phyloP scores from a whole-genome alignment of 2,797 vertebrate genomes.

The Furcifer pardalis region DNA sequence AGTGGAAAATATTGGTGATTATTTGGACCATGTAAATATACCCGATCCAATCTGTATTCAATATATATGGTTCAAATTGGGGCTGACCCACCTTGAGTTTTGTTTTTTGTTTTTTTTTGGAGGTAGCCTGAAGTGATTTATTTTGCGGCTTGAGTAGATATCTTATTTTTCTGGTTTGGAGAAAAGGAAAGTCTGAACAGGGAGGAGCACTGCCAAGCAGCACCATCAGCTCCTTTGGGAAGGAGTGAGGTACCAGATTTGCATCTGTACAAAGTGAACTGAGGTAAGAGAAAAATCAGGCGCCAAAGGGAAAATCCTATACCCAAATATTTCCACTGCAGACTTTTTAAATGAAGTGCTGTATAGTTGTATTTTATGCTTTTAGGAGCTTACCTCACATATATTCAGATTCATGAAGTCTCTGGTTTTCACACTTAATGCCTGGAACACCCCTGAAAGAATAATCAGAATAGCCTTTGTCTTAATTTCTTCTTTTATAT shows the following conservation, averaged over 20 bases:
- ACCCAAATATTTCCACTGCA: neutral
- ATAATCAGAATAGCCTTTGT: slow-evolving; percentile 39
- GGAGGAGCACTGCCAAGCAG: too few species aligned
- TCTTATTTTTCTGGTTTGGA: neutral
- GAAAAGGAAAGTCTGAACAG: neutral
- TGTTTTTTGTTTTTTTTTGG: too few species aligned
- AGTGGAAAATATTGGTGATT: neutral
- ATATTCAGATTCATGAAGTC: slow-evolving; percentile 74
- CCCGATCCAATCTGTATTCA: too few species aligned
- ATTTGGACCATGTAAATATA: too few species aligned
- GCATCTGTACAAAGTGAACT: neutral
- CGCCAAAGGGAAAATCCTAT: neutral
- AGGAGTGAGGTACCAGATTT: too few species aligned
- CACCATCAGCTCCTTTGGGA: too few species aligned
- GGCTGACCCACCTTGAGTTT: too few species aligned
- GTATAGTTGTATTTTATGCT: neutral
- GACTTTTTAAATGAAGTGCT: neutral
- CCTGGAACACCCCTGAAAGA: slow-evolving; percentile 75
- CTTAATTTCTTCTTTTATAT: neutral
- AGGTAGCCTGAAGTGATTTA: too few species aligned
- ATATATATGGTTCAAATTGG: too few species aligned
- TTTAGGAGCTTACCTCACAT: slow-evolving; percentile 68
- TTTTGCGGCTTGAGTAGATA: too few species aligned
- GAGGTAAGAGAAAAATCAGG: neutral
- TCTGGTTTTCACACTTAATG: slow-evolving; percentile 63